A percentile compares a stretch with the other conserved stretches of the same genome.
Evolutionary conservation across 1,140 invertebrate species (phyloP).

Genomic region (Pogonognathellus flavescens): DNA sequence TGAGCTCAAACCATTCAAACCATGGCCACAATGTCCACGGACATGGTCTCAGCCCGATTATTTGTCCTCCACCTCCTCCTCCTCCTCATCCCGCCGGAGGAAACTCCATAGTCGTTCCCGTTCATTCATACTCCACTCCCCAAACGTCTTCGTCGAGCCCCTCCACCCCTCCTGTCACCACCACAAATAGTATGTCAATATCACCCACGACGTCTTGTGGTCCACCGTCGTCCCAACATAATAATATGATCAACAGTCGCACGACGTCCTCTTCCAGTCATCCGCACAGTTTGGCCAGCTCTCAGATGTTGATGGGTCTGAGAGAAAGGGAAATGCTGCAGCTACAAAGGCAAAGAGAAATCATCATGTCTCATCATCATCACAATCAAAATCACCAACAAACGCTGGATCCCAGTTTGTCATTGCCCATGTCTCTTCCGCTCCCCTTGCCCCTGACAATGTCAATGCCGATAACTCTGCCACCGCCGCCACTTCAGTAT

Average conservation of each 20-base stretch:
- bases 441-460: slow-evolving; percentile 7
- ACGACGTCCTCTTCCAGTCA: neutral
- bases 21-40: neutral
- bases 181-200: slow-evolving; percentile 16
- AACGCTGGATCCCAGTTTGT: slow-evolving; percentile 69
- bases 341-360: slow-evolving; percentile 17
- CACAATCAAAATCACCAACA: slow-evolving; percentile 72
- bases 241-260: neutral
- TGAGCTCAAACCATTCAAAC: slow-evolving; percentile 30
- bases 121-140: slow-evolving; percentile 29
- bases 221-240: neutral
- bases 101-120: slow-evolving; percentile 14
- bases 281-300: neutral
- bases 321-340: slow-evolving; percentile 24
- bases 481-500: slow-evolving; percentile 3
- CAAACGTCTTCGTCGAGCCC: neutral
- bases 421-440: neutral
- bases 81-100: slow-evolving; percentile 19
- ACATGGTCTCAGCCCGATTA: slow-evolving; percentile 8
- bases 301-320: slow-evolving; percentile 3
- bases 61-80: neutral
- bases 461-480: neutral
- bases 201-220: neutral
- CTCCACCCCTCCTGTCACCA: neutral
- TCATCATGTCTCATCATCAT: slow-evolving; percentile 21